Evolutionary conservation across 23 tunicate genomes (phyloP).

Genomic region (Phallusia fumigata): DNA sequence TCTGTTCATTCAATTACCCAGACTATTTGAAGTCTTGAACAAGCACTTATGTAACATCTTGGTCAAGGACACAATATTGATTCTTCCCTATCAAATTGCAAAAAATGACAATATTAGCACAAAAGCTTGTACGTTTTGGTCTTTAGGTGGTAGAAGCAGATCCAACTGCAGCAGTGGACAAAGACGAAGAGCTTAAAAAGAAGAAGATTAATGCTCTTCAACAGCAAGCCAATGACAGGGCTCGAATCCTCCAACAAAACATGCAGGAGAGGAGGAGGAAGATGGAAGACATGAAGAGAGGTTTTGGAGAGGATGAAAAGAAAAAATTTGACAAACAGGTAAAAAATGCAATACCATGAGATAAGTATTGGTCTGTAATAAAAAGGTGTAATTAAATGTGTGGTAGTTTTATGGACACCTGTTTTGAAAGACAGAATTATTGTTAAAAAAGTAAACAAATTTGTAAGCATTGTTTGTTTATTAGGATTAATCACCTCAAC

Average conservation of each 20-base stretch:
- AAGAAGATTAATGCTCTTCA: slow-evolving; percentile 65
- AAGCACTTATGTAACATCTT: too few relatives aligned
- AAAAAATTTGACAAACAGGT: slow-evolving; percentile 2
- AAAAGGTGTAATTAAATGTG: background rate
- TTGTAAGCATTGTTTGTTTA: too few relatives aligned
- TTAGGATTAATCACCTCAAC: too few relatives aligned
- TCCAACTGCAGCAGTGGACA: background rate
- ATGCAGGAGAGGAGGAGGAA: slow-evolving; percentile 38
- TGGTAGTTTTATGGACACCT: too few relatives aligned
- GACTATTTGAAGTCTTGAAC: too few relatives aligned
- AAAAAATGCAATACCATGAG: background rate
- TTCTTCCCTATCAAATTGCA: too few relatives aligned
- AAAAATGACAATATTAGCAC: too few relatives aligned
- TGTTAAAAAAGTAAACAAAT: too few relatives aligned
- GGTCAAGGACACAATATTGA: too few relatives aligned
- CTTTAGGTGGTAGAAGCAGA: slow-evolving; percentile 14
- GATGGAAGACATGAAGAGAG: background rate
- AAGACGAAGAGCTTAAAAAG: slow-evolving; percentile 17
- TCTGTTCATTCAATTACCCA: too few relatives aligned
- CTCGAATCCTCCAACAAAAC: slow-evolving; percentile 39
- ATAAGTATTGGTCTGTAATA: background rate
- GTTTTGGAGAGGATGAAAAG: background rate
- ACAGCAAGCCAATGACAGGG: slow-evolving; percentile 71
- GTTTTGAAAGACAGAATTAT: too few relatives aligned
- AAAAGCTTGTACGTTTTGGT: too few relatives aligned